Base-by-base conservation (phyloP, 1,140 invertebrate genomes). In the Odontomachus brunneus region DNA sequence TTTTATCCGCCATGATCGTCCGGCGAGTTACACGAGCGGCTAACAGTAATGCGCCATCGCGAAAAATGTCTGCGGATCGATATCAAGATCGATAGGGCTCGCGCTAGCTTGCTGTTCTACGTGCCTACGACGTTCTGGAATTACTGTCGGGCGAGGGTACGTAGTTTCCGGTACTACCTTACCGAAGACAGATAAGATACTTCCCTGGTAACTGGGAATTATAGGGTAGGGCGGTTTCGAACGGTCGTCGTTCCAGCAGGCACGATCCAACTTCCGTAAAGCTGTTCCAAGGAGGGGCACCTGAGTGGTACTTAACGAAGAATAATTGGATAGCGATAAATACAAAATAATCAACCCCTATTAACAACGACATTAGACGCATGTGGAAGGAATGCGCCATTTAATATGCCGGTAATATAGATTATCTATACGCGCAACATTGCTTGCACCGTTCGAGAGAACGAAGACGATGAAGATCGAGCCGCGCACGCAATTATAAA, bases 151-250 rank as follows among this genome's bases (percentile, higher is more conserved):
- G 69, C 78, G 53, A 75, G 76, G 78, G 78, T 84, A 76, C 75
- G 60, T 83, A 84, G 74, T 82, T 88, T 88, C 84, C 87, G 82
- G 81, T 86, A 87, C 81, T 89, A 89, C 67, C 78, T 88, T 83
- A 87, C 84, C 80, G 60, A 80, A 87, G 86, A 88, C 78, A 85
- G 83, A 89, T 87, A 87, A 85, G 85, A 87, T 74, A 83, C 83
- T 89, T 87, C 55, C 80, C 69, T 66, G 82, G 82, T 84, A 86
- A 89, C 66, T 76, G 84, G 65, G 60, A 89, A 86, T 86, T 88
- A 84, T 84, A 82, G 62, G 78, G 53, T 67, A 69, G 82, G 53
- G 74, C 67, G 69, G 74, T 84, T 81, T 84, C 74, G 72, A 86
- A 86, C 74, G 82, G 60, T 83, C 84, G 80, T 71, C 63, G 66